Evolutionary conservation across 2,888 invertebrate species (phyloP), one percentile per base, ranked within the genome.

Genomic region (Thera obeliscata): DNA sequence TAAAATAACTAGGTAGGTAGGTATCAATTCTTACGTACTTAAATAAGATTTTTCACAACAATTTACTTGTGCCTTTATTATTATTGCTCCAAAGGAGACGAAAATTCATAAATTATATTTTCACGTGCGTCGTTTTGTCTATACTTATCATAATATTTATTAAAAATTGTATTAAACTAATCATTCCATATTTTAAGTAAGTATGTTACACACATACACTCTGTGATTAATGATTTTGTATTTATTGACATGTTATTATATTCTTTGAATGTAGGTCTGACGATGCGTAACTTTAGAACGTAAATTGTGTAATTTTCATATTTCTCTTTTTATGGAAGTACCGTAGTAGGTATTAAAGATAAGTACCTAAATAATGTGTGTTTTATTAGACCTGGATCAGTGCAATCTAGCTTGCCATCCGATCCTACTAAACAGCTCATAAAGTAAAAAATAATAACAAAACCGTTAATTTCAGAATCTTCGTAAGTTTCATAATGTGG

Each of bases 201-300:
- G 38, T 72, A 84, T 83, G 79, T 82, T 80, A 85, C 86, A 56
- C 41, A 54, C 33, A 85, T 86, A 86, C 80, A 86, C 83, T 85
- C 88, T 91, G 91, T 91, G 90, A 91, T 91, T 91, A 87, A 91
- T 87, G 81, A 80, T 82, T 82, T 80, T 78, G 78, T 79, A 75
- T 78, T 76, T 78, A 80, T 70, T 82, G 85, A 86, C 84, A 85
- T 89, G 87, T 86, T 87, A 82, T 60, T 81, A 80, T 86, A 84
- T 82, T 85, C 76, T 76, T 76, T 62, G 78, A 77, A 70, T 70
- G 77, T 63, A 66, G 66, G 63, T 71, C 76, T 76, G 81, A 85
- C 75, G 83, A 86, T 81, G 83, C 81, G 81, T 88, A 85, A 83
- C 38, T 8, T 79, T 82, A 78, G 55, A 56, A 56, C 35, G 22